Base-by-base conservation (phyloP, 2,113 vertebrate genomes). In the Gorsachius goisagi region DNA sequence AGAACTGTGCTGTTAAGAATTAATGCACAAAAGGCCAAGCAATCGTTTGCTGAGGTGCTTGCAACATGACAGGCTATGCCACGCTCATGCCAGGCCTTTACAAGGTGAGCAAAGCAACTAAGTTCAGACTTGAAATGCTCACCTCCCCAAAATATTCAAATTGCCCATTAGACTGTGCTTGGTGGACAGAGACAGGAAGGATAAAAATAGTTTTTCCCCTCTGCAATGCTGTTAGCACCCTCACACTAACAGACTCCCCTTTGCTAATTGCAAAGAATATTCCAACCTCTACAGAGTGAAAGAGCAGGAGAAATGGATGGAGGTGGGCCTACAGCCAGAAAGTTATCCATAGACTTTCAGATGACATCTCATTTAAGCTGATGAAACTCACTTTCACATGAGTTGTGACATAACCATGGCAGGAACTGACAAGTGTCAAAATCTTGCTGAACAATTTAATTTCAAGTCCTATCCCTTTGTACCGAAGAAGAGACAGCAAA, bases 361-460 rank as follows among this genome's bases (percentile, higher is more conserved):
- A 71, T 1, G 3, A 86, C 91, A 82, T 81, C 69, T 96, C 87
- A 91, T 92, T 95, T 94, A 92, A 87, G 56, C 73, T 94, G 93
- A 87, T 85, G 80, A 93, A 91, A 83, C 88, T 91, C 96, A 59
- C 91, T 96, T 95, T 91, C 75, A 74, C 88, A 73, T 62, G 71
- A 94, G 88, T 95, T 96, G 88, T 96, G 91, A 95, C 95, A 96
- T 88, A 96, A 94, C 59, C 59, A 41, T 91, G 78, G 82, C 92
- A 96, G 88, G 88, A 94, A 60, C 74, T 96, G 89, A 93, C 91
- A 96, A 95, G 94, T 89, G 94, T 91, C 96, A 97, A 96, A 94
- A 95, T 95, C 93, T 83, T 69, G 41, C 67, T 58, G 95, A 96
- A 89, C 82, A 90, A 93, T 52, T 91, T 83, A 95, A 85, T 79